A percentile compares a stretch with the other conserved stretches of the same genome.
Evolutionary conservation across 2,888 invertebrate genomes (phyloP).

Genomic region (Pseudococcus longispinus): DNA sequence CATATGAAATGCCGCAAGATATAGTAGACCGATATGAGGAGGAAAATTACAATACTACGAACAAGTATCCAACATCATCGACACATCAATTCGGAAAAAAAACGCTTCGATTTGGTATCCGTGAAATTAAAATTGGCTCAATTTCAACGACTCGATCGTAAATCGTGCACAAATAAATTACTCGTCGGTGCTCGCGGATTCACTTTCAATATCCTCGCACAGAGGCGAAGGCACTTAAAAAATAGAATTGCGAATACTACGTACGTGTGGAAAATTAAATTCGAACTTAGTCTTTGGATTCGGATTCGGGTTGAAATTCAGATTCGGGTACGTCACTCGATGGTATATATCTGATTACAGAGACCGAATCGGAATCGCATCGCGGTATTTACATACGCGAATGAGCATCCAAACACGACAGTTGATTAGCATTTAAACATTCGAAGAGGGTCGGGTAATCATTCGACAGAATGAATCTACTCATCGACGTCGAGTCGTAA

Average conservation of each 20-base stretch:
- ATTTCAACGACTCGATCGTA: neutral
- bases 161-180: neutral
- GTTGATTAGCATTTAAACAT: conserved; percentile 13
- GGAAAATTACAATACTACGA: neutral
- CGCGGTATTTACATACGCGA: neutral
- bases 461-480: neutral
- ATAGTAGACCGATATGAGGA: neutral
- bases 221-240: neutral
- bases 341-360: neutral
- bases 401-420: neutral
- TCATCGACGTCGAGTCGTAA: neutral
- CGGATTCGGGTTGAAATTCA: no score
- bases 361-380: neutral
- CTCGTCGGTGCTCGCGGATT: neutral
- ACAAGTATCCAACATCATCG: neutral
- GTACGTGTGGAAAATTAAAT: neutral
- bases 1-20: no score
- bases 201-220: neutral
- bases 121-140: neutral
- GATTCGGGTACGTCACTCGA: no score
- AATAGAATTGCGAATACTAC: neutral
- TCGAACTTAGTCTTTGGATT: neutral
- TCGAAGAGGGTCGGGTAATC: neutral
- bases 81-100: neutral
- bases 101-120: neutral